These are phyloP conservation scores for Temnothorax ravouxi DNA, from an alignment of 2,888 invertebrate genomes.

Conservation along the genomic window DNA sequence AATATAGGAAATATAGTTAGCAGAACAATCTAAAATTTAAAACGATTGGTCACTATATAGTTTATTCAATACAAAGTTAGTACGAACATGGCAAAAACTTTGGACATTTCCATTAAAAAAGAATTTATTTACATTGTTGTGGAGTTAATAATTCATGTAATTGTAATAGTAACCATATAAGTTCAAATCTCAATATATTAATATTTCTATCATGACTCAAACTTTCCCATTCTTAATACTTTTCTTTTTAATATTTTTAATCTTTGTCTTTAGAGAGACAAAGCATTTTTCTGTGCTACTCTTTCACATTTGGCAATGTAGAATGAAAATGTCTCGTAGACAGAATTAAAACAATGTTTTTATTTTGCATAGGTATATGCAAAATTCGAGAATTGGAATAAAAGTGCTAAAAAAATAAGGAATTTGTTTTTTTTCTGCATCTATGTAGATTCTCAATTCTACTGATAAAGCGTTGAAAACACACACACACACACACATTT, in stretches of 20 bases:
- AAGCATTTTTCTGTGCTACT: too few relatives aligned
- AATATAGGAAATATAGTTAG: background rate
- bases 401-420: background rate
- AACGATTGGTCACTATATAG: background rate
- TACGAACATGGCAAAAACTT: background rate
- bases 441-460: background rate
- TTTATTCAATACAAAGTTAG: background rate
- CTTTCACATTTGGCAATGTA: background rate
- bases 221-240: background rate
- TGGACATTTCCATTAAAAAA: background rate
- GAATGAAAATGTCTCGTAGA: background rate
- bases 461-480: background rate
- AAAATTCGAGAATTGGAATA: background rate
- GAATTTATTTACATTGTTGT: background rate
- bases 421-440: background rate
- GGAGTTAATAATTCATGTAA: background rate
- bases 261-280: background rate
- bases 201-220: background rate
- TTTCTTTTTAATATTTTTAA: background rate
- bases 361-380: background rate
- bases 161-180: background rate
- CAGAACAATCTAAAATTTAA: constrained; percentile 24
- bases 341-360: background rate
- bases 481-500: background rate
- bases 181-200: background rate